These are phyloP conservation scores for Bovichtus diacanthus DNA, from an alignment of 2,797 vertebrate genomes.

Conservation along the genomic window DNA sequence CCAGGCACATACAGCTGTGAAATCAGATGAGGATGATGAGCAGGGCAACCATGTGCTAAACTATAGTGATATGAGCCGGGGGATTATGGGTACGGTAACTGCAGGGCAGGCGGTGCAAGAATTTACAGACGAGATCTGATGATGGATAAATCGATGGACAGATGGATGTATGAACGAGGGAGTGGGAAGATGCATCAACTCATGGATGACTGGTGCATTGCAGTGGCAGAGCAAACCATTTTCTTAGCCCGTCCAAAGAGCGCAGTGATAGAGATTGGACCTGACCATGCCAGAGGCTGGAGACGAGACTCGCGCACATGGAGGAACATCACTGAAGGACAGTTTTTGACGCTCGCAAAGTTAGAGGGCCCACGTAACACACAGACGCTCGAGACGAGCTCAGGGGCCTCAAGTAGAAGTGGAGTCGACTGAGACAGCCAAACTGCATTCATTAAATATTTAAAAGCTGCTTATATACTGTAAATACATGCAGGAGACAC, in stretches of 20 bases:
- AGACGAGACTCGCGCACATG: constrained; percentile 61
- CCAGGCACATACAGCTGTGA: constrained; percentile 57
- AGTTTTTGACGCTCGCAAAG: constrained; percentile 63
- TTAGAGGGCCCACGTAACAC: constrained; percentile 56
- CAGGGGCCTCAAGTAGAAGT: constrained; percentile 21
- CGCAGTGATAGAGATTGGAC: constrained; percentile 74
- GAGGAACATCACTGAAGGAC: constrained; percentile 65
- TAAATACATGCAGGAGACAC: neutral
- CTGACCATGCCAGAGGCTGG: constrained; percentile 75
- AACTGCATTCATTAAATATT: constrained; percentile 23
- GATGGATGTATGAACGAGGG: constrained; percentile 4
- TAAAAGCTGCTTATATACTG: constrained; percentile 18
- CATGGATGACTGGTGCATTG: constrained; percentile 49
- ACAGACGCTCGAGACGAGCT: constrained; percentile 50
- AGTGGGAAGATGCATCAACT: neutral
- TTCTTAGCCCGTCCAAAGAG: constrained; percentile 46
- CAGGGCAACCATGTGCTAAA: constrained; percentile 51
- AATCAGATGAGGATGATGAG: constrained; percentile 67
- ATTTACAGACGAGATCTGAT: constrained; percentile 26
- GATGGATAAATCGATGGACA: constrained; percentile 20
- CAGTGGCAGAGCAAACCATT: constrained; percentile 51
- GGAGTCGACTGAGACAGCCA: constrained; percentile 31
- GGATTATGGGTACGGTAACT: constrained; percentile 65
- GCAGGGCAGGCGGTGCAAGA: constrained; percentile 29
- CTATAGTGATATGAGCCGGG: constrained; percentile 48